These are phyloP conservation scores for Python bivittatus DNA, from an alignment of 2,113 vertebrate genomes.

Conservation along the genomic window DNA sequence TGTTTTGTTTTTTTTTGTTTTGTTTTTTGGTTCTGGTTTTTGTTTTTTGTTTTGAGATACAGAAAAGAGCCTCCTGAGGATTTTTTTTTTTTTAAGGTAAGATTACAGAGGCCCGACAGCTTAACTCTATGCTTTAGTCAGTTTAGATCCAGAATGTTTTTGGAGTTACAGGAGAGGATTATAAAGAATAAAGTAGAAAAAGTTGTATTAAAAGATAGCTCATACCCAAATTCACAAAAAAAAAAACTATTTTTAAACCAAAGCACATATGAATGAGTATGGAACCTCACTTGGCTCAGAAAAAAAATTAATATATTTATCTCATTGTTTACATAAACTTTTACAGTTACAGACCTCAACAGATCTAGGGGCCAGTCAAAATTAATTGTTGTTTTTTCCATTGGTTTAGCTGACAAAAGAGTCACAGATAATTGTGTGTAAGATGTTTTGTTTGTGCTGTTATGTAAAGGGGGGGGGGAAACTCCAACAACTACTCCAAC, in stretches of 20 bases:
- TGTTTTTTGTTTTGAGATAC: slow-evolving; percentile 58
- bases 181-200: slow-evolving; percentile 78
- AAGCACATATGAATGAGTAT: slow-evolving; percentile 99
- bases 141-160: slow-evolving; percentile 86
- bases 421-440: accelerated
- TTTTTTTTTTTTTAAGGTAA: slow-evolving; percentile 33
- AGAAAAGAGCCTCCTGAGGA: slow-evolving; percentile 83
- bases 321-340: slow-evolving; percentile 99
- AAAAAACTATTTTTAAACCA: slow-evolving; percentile 96
- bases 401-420: slow-evolving; percentile 67
- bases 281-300: slow-evolving; percentile 93
- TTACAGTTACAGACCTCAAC: slow-evolving; percentile 98
- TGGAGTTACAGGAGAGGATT: slow-evolving; percentile 78
- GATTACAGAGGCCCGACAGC: slow-evolving; percentile 82
- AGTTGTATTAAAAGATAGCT: slow-evolving; percentile 89
- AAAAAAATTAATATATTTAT: slow-evolving; percentile 94
- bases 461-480: too few relatives aligned
- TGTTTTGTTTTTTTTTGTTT: slow-evolving; percentile 53
- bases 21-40: slow-evolving; percentile 64
- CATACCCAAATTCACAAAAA: slow-evolving; percentile 95
- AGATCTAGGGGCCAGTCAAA: slow-evolving; percentile 86
- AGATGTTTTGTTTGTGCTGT: background rate
- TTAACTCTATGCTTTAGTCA: slow-evolving; percentile 82
- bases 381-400: slow-evolving; percentile 79
- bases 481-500: background rate